These are phyloP conservation scores for Danaus plexippus DNA, from an alignment of 1,140 invertebrate species.

Conservation along the genomic window DNA sequence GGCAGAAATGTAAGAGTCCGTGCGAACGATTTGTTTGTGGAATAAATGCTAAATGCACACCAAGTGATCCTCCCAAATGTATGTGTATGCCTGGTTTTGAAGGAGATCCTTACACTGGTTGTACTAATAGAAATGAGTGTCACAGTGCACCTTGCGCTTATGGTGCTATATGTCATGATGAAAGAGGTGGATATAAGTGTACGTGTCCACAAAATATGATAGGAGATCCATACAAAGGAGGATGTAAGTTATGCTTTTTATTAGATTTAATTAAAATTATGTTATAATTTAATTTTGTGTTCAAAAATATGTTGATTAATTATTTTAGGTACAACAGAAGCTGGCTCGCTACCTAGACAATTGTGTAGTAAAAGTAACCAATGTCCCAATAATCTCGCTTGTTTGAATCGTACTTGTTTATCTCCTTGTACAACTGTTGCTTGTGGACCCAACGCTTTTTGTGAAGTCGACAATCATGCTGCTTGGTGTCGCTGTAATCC, in stretches of 20 bases:
- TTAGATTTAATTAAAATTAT: too few relatives aligned
- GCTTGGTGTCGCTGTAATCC: constrained; percentile 89
- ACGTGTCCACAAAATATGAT: constrained; percentile 85
- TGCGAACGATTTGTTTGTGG: constrained; percentile 91
- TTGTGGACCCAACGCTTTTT: constrained; percentile 88
- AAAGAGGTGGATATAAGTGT: constrained; percentile 87
- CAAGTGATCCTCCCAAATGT: constrained; percentile 89
- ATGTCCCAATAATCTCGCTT: constrained; percentile 85
- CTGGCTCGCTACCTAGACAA: constrained; percentile 40
- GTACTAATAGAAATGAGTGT: constrained; percentile 88
- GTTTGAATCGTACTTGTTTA: constrained; percentile 81
- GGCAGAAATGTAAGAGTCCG: constrained; percentile 90
- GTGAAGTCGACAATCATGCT: constrained; percentile 89
- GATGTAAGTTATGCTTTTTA: constrained; percentile 74
- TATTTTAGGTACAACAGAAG: constrained; percentile 42
- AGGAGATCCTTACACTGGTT: constrained; percentile 86
- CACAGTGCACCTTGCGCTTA: constrained; percentile 84
- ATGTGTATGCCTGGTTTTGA: constrained; percentile 88
- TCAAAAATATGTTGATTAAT: neutral
- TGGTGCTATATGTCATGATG: constrained; percentile 89
- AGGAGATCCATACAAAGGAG: constrained; percentile 87
- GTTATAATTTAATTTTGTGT: too few relatives aligned
- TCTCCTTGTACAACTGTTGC: constrained; percentile 85
- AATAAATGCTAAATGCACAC: constrained; percentile 92
- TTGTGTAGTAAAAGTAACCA: constrained; percentile 82